Evolutionary conservation across 2,797 vertebrate species (phyloP), one percentile per base, ranked within the genome.

Genomic region (Zenarchopterus dispar): DNA sequence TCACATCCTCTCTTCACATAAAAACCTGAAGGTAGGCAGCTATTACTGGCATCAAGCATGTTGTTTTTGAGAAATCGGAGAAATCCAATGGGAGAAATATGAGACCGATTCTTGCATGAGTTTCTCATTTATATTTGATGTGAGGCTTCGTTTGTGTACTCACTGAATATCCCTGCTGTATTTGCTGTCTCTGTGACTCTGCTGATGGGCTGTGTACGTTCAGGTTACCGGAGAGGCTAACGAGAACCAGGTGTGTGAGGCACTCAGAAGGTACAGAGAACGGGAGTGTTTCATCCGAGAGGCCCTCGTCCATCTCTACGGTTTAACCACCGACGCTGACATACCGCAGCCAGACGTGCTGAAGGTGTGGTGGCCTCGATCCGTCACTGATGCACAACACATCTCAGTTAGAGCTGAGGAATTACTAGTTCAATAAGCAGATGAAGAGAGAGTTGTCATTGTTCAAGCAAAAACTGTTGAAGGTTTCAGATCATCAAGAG

Each of bases 191-290:
- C 23, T 66, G 28, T 73, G 52, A 67, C 49, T 23, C 56, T 49
- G 73, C 60, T 76, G 69, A 51, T 76, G 19, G 63, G 59, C 67
- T 82, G 82, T 75, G 23, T 89, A 18, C 81, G 84, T 79, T 33
- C 84, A 99, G 97, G 96, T 99, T 75, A 95, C 97, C 0, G 97
- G 96, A 82, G 96, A 97, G 82, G 94, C 95, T 67, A 97, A 96
- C 70, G 95, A 97, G 88, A 93, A 89, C 46, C 97, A 98, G 91
- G 94, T 99, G 89, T 93, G 94, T 0, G 97, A 98, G 89, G 96
- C 96, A 15, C 87, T 99, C 82, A 94, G 94, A 80, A 92, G 96
- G 71, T 99, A 99, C 89, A 94, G 92, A 31, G 96, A 96, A 62
- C 90, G 95, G 2, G 95, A 97, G 43, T 96, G 95, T 88, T 97